Base-by-base conservation (phyloP, 2,797 vertebrate species). In the Garrulus glandarius region DNA sequence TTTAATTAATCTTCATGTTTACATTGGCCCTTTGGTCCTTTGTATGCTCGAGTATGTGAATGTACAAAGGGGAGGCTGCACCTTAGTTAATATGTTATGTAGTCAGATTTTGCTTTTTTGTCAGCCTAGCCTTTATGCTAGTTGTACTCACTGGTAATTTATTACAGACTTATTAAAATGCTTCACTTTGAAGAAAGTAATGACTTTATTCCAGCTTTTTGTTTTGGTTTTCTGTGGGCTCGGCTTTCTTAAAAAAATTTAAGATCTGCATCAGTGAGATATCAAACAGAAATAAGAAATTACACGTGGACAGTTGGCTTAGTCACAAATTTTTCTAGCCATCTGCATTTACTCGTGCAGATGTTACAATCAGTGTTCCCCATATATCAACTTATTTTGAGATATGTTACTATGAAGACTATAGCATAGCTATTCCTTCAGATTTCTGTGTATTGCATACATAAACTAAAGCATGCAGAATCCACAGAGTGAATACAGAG, bases 91-190 rank as follows among this genome's bases (percentile, higher is more conserved):
- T 60, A 50, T 14, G 8, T 79, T 75, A 59, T 44, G 30, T 80
- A 55, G 59, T 74, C 53, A 95, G 41, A 63, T 50, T 77, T 56
- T 72, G 30, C 23, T 39, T 36, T 60, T 82, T 88, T 87, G n/a
- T 79, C 52, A 60, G 21, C 36, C 81, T 86, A 76, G 43, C 18
- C 77, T 82, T 84, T 63, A 65, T 39, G 34, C 22, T 87, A 49
- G 52, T 68, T 87, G 46, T 63, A 67, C 29, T 93, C 5, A 82
- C n/a, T 21, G 8, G 15, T 91, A 78, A 90, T 94, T 94, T 92
- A 92, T 89, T 95, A 63, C 59, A 53, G 44, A 37, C 26, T 84
- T 95, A 92, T 69, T 83, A 75, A 93, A 84, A 87, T 68, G 44
- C 52, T 81, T 93, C n/a, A 77, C 88, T 89, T 89, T 87, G 81